phyloP scores from a whole-genome alignment of 2,797 vertebrate species.

The Poecile montanus region DNA sequence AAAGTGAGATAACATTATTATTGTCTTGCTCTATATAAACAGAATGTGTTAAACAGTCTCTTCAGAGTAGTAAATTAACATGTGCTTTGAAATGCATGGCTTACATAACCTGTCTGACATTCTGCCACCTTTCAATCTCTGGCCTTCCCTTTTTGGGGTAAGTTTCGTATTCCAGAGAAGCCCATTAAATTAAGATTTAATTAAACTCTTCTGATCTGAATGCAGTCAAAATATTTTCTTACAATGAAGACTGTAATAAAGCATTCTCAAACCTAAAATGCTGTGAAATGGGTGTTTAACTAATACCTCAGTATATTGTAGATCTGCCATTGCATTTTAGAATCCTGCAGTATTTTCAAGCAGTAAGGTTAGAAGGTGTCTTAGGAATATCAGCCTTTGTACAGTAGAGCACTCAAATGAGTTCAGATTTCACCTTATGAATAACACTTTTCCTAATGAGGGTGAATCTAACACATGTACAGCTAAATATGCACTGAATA shows the following conservation, averaged over 20 bases:
- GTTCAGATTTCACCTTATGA: not conserved
- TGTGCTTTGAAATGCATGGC: not conserved
- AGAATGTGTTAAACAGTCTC: conserved; percentile 30
- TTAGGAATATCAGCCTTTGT: not conserved
- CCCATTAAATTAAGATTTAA: not conserved
- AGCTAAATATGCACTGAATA: not conserved
- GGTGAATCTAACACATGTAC: not conserved
- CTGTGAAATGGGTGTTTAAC: not conserved
- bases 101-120: conserved; percentile 34
- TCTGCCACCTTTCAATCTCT: conserved; percentile 15
- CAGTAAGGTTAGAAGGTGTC: not conserved
- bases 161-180: not conserved
- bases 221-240: not conserved
- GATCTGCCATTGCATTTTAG: not conserved
- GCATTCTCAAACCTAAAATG: conserved; percentile 2
- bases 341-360: not conserved
- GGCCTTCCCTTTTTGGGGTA: not conserved
- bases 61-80: conserved; percentile 7
- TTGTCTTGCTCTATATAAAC: conserved; percentile 31
- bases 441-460: not conserved
- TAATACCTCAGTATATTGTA: not conserved
- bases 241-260: not conserved
- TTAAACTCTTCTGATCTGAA: conserved; percentile 12
- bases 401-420: not conserved
- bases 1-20: conserved; percentile 42